Base-by-base conservation (phyloP, 1,140 invertebrate species). In the Harpegnathos saltator region DNA sequence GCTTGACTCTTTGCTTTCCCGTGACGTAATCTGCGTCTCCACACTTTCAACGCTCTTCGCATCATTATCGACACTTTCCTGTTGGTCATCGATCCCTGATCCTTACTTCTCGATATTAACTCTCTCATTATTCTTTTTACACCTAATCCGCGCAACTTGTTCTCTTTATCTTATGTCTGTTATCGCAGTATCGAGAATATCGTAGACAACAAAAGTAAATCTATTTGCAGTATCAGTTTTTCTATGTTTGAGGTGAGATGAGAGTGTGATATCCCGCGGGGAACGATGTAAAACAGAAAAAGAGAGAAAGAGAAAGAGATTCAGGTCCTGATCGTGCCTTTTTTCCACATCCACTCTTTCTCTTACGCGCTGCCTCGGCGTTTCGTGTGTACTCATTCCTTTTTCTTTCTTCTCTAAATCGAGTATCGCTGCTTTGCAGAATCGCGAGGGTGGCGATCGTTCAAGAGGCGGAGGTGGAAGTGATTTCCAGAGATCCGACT, bases 401-500 rank as follows among this genome's bases (percentile, higher is more conserved):
- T 0, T 26, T 52, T 2, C 17, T 84, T 3, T 29, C 11, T 44
- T 26, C 66, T 54, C 81, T 38, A 81, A 81, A 56, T 61, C 11
- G 50, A 24, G 15, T 83, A 71, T 26, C 9, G 62, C 78, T 68
- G 71, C 2, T 91, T 95, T 95, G 72, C 94, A 97, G 95, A 97
- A 96, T 92, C 96, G 95, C 61, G 95, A 95, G 72, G 93, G 95
- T 69, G 91, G 93, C 24, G 92, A 93, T 54, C 91, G 93, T 69
- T 86, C 89, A 89, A 95, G 96, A 90, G 95, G 95, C 75, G 95
- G 95, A 85, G 95, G 96, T 82, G 95, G 96, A 83, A 95, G 97
- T 85, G 95, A 95, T 66, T 94, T 95, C 89, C 95, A 95, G 86
- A 93, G 95, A 54, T 94, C 94, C 84, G 95, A 95, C 74, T 95